Evolutionary conservation across 2,888 invertebrate genomes (phyloP).

Genomic region (Sepioteuthis lessoniana): DNA sequence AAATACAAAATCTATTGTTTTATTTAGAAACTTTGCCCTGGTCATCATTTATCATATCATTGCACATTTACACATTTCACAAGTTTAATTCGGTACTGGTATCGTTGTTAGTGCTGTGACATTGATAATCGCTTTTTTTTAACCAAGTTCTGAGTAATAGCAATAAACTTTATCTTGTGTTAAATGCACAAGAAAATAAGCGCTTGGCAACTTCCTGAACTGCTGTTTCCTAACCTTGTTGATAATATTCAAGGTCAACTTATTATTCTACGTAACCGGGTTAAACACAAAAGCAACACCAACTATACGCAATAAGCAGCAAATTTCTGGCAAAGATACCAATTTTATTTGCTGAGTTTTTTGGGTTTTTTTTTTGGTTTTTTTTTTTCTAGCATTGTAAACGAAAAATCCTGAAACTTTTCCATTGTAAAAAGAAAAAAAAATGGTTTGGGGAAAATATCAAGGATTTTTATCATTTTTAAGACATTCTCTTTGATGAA

Average conservation of each 20-base stretch:
- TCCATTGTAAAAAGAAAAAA: no score
- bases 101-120: not conserved
- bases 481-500: no score
- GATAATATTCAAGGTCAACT: not conserved
- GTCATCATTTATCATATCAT: not conserved
- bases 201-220: not conserved
- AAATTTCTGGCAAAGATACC: not conserved
- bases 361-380: no score
- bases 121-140: not conserved
- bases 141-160: not conserved
- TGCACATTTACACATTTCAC: not conserved
- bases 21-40: no score
- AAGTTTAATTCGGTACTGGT: no score
- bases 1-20: not conserved
- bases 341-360: not conserved
- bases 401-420: not conserved
- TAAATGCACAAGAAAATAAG: not conserved
- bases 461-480: no score
- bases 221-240: conserved; percentile 3
- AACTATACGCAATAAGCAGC: not conserved
- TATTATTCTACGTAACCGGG: conserved; percentile 20
- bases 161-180: not conserved
- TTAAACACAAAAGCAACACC: not conserved
- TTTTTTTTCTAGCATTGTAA: not conserved
- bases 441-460: no score